Percentiles rank a stretch among this genome's conserved stretches.
phyloP scores from a whole-genome alignment of 2,113 vertebrate genomes.

The Ictidomys tridecemlineatus region DNA sequence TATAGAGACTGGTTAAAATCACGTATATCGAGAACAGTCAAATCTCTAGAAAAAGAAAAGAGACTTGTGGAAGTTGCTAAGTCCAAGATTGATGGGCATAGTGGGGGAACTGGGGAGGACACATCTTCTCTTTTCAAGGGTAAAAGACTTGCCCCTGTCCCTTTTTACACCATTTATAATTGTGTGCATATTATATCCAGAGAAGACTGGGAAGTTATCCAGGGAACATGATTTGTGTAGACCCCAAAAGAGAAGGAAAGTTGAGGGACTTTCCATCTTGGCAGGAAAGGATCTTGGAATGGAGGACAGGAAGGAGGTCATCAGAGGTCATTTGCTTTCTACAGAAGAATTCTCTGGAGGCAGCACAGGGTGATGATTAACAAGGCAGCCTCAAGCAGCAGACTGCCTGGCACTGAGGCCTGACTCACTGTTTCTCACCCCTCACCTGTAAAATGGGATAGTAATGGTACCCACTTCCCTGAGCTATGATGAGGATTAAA shows the following conservation, averaged over 20 bases:
- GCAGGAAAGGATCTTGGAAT: not conserved
- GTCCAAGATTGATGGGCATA: not conserved
- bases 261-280: conserved; percentile 32
- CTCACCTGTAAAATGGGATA: not conserved
- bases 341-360: not conserved
- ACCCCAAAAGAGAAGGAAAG: not conserved
- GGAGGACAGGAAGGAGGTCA: not conserved
- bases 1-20: conserved; percentile 14
- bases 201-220: not conserved
- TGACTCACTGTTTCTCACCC: not conserved
- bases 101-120: too few species aligned
- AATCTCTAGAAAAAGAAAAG: not conserved
- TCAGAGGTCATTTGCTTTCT: not conserved
- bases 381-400: not conserved
- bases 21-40: not conserved
- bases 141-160: not conserved
- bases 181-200: not conserved
- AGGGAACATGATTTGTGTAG: not conserved
- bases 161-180: not conserved
- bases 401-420: not conserved
- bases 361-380: too few species aligned
- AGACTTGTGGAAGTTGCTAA: not conserved
- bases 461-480: not conserved
- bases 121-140: not conserved
- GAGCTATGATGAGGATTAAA: not conserved